Base-by-base conservation (phyloP, 2,797 vertebrate genomes). In the Rhinophrynus dorsalis region DNA sequence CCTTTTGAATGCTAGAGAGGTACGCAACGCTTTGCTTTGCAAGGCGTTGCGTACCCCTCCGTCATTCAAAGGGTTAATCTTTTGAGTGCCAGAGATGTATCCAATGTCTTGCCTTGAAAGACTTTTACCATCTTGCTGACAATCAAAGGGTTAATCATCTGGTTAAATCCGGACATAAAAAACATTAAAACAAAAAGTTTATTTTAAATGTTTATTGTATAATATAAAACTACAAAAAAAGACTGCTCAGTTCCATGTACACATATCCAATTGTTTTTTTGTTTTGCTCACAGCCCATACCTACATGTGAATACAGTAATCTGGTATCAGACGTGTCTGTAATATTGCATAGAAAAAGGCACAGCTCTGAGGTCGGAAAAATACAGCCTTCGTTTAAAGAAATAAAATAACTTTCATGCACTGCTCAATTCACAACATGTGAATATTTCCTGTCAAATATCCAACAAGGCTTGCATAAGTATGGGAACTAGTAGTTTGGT, bases 281-380 rank as follows among this genome's bases (percentile, higher is more conserved):
- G n/a, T n/a, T n/a, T 87, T 81, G 81, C 93, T 92, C 92, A 94
- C 92, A 95, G 94, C 92, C 93, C 92, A 91, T 88, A 90, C 89
- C 87, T 92, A 90, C 85, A 89, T 84, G 84, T 92, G 92, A 92
- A 90, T 93, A 94, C 92, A 95, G 93, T 90, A 89, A 92, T 93
- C 91, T 91, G 91, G 89, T 89, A 89, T 90, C 91, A 84, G 89
- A 92, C 90, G 86, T 85, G 83, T 94, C 90, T 91, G 91, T 94
- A 90, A 93, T 90, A 94, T 98, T 99, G 96, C 96, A 98, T 98
- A 99, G 96, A 95, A 96, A n/a, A 98, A 99, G 97, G 97, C 96
- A 98, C 96, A 96, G 96, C 93, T 94, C 94, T 89, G 89, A 94
- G 93, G 92, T 95, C 93, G 94, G 77, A 86, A 92, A 85, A 85